Evolutionary conservation across 2,888 invertebrate genomes (phyloP), one percentile per base, ranked within the genome.

Genomic region (Pristionchus exspectatus): DNA sequence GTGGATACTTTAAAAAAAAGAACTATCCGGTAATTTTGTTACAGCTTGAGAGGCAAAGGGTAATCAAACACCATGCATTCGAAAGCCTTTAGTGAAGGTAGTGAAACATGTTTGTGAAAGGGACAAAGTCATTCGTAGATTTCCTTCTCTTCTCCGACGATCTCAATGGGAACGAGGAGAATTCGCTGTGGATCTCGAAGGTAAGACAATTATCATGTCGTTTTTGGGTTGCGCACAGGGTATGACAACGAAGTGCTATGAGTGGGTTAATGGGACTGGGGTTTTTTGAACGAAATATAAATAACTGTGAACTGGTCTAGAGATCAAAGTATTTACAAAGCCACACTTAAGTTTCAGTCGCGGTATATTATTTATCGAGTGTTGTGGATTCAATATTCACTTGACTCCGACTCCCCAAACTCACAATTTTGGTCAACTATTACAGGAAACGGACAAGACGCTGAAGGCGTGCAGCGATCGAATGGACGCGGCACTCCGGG

Each of bases 81-180:
- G n/a, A 27, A 12, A 59, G 66, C 27, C 66, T n/a, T 66, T 27
- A 3, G 27, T 27, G 27, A 3, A 66, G 5, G 27, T 12, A 24
- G n/a, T 66, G 66, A 66, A 66, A 66, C 66, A 24, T 12, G 66
- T 12, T 24, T 66, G 18, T 33, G 16, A 18, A 2, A 30, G 33
- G 72, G 9, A 44, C 10, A 38, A 10, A 77, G n/a, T 27, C 44
- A 77, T 77, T 44, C 21, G 12, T 33, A 77, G 77, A n/a, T n/a
- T 33, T 77, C 9, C 77, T 77, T 14, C 77, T 77, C 77, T 77
- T 77, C 44, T n/a, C 44, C 16, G 77, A 77, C 16, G 77, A 77
- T 77, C 77, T 77, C 44, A 77, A 77, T 30, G 77, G 77, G 44
- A 77, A 77, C 77, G 77, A 77, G 77, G 44, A 77, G 77, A 77